These are phyloP conservation scores for Trichacis sp. DNA, from an alignment of 2,888 invertebrate species.

Conservation along the genomic window DNA sequence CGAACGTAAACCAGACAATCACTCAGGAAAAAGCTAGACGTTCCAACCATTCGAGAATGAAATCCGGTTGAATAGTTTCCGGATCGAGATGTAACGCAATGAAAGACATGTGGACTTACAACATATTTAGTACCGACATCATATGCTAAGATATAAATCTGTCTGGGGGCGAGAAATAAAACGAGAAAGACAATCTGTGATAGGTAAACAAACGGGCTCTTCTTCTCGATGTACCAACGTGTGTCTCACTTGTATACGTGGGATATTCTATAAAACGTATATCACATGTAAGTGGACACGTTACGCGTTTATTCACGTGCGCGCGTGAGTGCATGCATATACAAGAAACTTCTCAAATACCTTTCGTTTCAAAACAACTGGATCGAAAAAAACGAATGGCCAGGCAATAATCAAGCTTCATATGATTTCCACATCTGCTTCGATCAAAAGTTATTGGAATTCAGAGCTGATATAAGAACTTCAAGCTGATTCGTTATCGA, in stretches of 20 bases:
- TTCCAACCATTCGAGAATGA: too few species aligned
- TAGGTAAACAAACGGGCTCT: constrained; percentile 12
- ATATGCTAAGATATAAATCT: constrained; percentile 35
- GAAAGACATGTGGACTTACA: background rate
- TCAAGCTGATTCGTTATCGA: too few species aligned
- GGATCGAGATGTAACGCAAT: background rate
- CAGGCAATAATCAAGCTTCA: background rate
- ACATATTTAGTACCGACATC: constrained; percentile 29
- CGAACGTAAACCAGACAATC: too few species aligned
- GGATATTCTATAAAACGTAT: constrained; percentile 38
- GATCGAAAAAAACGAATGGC: constrained; percentile 4
- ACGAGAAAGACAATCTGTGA: constrained; percentile 26
- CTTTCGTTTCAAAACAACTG: background rate
- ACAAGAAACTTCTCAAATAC: constrained; percentile 19
- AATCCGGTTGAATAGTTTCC: too few species aligned
- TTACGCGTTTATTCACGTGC: constrained; percentile 40
- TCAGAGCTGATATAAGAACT: too few species aligned
- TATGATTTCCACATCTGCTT: too few species aligned
- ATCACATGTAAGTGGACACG: constrained; percentile 36
- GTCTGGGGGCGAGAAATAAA: constrained; percentile 30
- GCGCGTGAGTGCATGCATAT: constrained; percentile 34
- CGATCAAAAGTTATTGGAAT: too few species aligned
- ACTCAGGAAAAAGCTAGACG: too few species aligned
- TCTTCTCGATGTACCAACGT: constrained; percentile 20
- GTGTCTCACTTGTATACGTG: constrained; percentile 26